phyloP scores from a whole-genome alignment of 2,888 invertebrate species.

The Proisotoma minuta region DNA sequence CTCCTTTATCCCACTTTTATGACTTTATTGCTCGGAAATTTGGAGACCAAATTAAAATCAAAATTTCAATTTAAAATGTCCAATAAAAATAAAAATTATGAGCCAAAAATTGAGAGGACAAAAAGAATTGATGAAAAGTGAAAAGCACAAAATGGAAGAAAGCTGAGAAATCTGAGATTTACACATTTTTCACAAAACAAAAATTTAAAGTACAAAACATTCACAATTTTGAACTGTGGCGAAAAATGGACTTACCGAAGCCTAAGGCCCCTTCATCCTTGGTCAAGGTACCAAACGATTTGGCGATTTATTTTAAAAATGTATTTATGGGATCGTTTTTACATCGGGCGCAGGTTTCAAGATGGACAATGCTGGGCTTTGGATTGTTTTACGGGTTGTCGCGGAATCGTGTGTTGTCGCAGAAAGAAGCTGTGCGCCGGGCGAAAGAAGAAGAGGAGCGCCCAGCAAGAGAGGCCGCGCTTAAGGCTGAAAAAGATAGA shows the following conservation, averaged over 20 bases:
- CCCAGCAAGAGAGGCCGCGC: conserved; percentile 32
- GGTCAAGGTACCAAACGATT: conserved; percentile 20
- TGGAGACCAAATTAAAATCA: no score
- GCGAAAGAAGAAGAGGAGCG: conserved; percentile 27
- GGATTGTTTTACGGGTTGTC: conserved; percentile 28
- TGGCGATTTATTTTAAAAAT: not conserved
- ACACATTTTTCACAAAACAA: no score
- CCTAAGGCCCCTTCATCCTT: conserved; percentile 24
- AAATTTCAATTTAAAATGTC: no score
- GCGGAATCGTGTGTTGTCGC: conserved; percentile 14
- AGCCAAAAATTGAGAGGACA: no score
- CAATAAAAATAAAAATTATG: no score
- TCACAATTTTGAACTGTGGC: no score
- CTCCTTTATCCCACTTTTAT: no score
- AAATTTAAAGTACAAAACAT: no score
- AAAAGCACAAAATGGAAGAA: no score
- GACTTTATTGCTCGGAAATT: no score
- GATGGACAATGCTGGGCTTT: conserved; percentile 28
- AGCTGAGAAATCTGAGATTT: no score
- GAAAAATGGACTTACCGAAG: not conserved
- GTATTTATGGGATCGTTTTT: not conserved
- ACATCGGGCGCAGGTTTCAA: conserved; percentile 15
- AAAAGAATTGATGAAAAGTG: no score
- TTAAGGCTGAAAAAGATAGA: conserved; percentile 25
- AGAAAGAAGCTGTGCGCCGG: conserved; percentile 18